Evolutionary conservation across 23 tunicate species (phyloP), one percentile per base, ranked within the genome.

Genomic region (Clavelina lepadiformis): DNA sequence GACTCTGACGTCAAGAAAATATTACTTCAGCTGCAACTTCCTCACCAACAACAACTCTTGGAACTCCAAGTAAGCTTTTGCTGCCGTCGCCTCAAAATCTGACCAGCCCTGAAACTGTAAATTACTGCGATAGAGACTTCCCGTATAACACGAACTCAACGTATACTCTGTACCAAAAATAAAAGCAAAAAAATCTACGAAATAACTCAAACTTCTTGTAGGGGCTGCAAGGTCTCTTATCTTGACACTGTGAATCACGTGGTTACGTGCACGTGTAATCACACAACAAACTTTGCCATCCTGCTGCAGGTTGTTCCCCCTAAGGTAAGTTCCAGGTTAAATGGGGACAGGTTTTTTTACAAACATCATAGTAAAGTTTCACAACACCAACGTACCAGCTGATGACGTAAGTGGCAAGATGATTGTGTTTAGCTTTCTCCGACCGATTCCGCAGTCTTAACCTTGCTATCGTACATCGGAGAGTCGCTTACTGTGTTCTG

Each of bases 261-360:
- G 28, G 91, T 82, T 29, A 24, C 28, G 3, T 82, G 91, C 52
- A 31, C 77, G 3, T 86, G 95, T 69, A 86, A 86, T 29, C 95
- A 86, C 49, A 86, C 95, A 41, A 86, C 95, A n/a, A 86, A 86
- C 68, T 86, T 86, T 65, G 95, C 95, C 29, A 71, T 86, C 19
- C 61, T 86, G 2, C 70, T 86, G 49, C 95, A 86, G 72, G 79
- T 65, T 30, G 33, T 78, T 11, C 72, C 78, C 53, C 84, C 84
- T 13, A 55, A 86, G 80, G 95, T 86, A 32, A 69, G 67, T 18
- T 11, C 7, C 15, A n/a, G n/a, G n/a, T n/a, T n/a, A n/a, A n/a
- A n/a, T n/a, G n/a, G n/a, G n/a, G n/a, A n/a, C n/a, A n/a, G n/a
- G n/a, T n/a, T n/a, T n/a, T 41, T 41, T 8, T 23, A 50, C 72